Conservation (phyloP, 2,888 invertebrate species). For the Thymelicus lineola region DNA sequence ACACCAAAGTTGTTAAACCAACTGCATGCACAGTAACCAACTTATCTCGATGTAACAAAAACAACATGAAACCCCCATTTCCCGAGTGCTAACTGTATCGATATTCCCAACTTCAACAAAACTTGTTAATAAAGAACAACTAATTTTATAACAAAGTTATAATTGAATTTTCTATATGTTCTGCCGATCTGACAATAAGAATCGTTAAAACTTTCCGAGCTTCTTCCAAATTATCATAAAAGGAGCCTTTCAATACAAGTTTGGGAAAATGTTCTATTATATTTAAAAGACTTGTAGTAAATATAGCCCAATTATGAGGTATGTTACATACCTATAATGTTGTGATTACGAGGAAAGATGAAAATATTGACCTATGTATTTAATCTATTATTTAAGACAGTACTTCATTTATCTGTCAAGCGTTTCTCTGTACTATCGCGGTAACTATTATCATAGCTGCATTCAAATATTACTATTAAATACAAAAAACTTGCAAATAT, state of each 20-base stretch:
- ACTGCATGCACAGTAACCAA: neutral
- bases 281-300: neutral
- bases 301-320: neutral
- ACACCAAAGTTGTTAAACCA: neutral
- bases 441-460: no score
- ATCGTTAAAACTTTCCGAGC: slow-evolving; percentile 16
- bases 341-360: no score
- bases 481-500: no score
- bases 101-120: slow-evolving; percentile 8
- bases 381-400: no score
- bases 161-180: slow-evolving; percentile 25
- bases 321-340: no score
- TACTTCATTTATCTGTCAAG: no score
- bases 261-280: slow-evolving; percentile 6
- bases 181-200: slow-evolving; percentile 21
- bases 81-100: slow-evolving; percentile 12
- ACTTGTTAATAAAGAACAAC: slow-evolving; percentile 16
- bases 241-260: slow-evolving; percentile 15
- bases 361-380: no score
- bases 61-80: neutral
- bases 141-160: slow-evolving; percentile 22
- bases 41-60: neutral
- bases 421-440: no score
- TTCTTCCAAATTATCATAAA: slow-evolving; percentile 12
- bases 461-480: no score